phyloP scores from a whole-genome alignment of 2,797 vertebrate species.

The Chelon auratus region DNA sequence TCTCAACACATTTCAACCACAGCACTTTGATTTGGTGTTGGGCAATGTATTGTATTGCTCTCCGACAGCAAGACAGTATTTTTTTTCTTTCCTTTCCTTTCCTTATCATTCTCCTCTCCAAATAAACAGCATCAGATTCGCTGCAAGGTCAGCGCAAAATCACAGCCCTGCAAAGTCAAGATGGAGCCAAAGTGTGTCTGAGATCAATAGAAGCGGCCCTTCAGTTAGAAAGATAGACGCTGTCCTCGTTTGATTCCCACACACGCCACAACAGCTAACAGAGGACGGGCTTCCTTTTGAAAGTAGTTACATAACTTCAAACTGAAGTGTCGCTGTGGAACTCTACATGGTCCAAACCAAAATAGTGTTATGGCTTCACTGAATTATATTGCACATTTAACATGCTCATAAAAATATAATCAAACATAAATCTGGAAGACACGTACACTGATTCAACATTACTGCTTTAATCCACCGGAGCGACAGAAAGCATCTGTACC shows the following conservation, averaged over 20 bases:
- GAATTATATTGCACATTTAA: background rate
- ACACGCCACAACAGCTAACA: constrained; percentile 1
- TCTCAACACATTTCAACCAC: background rate
- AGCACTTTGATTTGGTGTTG: too few relatives aligned
- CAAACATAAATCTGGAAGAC: background rate
- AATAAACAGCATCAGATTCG: constrained; percentile 54
- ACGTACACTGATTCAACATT: background rate
- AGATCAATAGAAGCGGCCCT: constrained; percentile 45
- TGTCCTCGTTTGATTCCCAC: constrained; percentile 41
- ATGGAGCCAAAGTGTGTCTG: constrained; percentile 28
- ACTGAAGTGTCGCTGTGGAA: background rate
- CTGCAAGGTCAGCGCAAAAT: constrained; percentile 55
- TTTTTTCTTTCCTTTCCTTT: constrained; percentile 8
- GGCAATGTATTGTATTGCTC: too few relatives aligned
- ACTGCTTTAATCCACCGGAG: background rate
- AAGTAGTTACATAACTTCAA: constrained; percentile 4
- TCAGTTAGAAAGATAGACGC: constrained; percentile 19
- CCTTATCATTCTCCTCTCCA: constrained; percentile 22
- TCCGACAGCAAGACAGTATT: background rate
- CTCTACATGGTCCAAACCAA: background rate
- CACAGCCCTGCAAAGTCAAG: constrained; percentile 52
- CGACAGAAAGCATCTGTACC: background rate
- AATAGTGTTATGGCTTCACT: constrained; percentile 16
- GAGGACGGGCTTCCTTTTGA: background rate
- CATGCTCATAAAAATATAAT: background rate